Evolutionary conservation across 1,140 invertebrate genomes (phyloP).

Genomic region (Leptoteleia sp.): DNA sequence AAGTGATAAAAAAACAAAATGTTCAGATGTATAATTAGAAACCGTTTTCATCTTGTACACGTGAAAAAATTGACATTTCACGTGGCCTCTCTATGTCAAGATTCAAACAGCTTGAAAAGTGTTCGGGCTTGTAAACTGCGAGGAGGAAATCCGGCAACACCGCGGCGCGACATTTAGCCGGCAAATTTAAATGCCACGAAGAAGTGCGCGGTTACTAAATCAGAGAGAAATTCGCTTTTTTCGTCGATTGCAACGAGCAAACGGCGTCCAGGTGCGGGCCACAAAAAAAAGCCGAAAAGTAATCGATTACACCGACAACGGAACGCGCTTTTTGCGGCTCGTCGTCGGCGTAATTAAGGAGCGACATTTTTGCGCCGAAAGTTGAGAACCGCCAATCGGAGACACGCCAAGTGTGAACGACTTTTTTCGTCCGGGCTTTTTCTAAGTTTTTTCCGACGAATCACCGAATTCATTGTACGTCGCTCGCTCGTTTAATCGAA

Average conservation of each 20-base stretch:
- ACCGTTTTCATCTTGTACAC: no score
- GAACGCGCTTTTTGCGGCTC: neutral
- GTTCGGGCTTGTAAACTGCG: no score
- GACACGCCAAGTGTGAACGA: neutral
- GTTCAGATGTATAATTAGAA: no score
- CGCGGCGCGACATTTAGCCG: constrained; percentile 30
- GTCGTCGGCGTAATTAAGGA: neutral
- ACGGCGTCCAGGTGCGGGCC: neutral
- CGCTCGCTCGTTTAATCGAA: neutral
- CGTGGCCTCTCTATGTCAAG: no score
- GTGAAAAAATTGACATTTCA: no score
- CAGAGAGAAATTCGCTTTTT: constrained; percentile 33
- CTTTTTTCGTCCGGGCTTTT: neutral
- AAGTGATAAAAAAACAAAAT: no score
- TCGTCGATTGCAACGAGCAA: neutral
- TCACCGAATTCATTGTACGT: constrained; percentile 14
- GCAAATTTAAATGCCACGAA: constrained; percentile 51
- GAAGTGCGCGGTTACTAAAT: constrained; percentile 21
- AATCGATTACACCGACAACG: constrained; percentile 8
- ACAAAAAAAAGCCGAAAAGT: constrained; percentile 21
- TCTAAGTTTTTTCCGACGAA: constrained; percentile 4
- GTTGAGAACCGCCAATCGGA: neutral
- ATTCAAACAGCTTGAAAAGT: no score
- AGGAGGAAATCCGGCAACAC: constrained; percentile 38
- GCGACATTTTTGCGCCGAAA: constrained; percentile 9